Evolutionary conservation across 2,888 invertebrate genomes (phyloP), one percentile per base, ranked within the genome.

Genomic region (Platycnemis pennipes): DNA sequence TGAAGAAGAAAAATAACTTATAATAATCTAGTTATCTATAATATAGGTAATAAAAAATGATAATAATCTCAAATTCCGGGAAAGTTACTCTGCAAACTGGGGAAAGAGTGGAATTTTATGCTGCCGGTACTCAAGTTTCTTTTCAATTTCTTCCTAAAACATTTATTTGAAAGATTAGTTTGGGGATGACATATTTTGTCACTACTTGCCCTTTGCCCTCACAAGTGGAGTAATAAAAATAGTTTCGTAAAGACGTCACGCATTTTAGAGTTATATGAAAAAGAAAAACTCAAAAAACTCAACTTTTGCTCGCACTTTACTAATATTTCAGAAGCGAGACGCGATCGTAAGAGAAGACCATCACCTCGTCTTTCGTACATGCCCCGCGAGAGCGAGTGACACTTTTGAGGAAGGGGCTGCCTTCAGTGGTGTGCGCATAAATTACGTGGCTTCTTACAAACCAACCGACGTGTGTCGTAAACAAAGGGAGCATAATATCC

Each of bases 401-500:
- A 7, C 31, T 31, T 31, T 56, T 69, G 69, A 49, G 31, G 69
- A 16, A 31, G 31, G 31, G 31, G 31, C 31, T 4, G 16, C 69
- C 22, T 31, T 13, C 31, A n/a, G 69, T 26, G 26, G 69, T 69
- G 69, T 31, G 31, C 31, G 69, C 69, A n/a, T 69, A 69, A 69
- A 69, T 69, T 69, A 69, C 69, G 31, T 69, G 69, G 69, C 69
- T 69, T 69, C 69, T 69, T 69, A 69, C 69, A 69, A 69, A 69
- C 69, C 69, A 8, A 69, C 8, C 69, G 69, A 69, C 69, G 69
- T 31, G 69, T 31, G 69, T 69, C 69, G 69, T 69, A 69, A 69
- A 69, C 69, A 69, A 69, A 69, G 31, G 49, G 49, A 49, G 49
- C 13, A 49, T 49, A 49, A 49, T 49, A 49, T 19, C 49, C 49